These are phyloP conservation scores for Oryctes rhinoceros DNA, from an alignment of 1,140 invertebrate genomes.

Conservation along the genomic window DNA sequence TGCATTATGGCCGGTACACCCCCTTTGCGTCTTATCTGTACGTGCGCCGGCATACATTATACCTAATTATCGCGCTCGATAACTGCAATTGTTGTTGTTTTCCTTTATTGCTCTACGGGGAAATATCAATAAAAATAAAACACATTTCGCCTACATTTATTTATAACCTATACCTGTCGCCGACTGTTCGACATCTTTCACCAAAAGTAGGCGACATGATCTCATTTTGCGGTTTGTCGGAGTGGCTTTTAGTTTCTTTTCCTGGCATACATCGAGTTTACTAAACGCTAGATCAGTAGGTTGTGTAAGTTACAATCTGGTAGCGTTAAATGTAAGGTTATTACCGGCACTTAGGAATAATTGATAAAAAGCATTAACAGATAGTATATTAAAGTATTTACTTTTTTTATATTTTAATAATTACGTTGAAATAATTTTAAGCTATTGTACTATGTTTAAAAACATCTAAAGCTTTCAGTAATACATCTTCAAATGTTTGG, in stretches of 20 bases:
- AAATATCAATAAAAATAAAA: slow-evolving; percentile 42
- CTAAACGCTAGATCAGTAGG: not conserved
- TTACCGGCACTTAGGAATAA: not conserved
- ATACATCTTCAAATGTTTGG: too few species aligned
- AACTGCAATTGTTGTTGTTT: slow-evolving; percentile 44
- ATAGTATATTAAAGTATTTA: not conserved
- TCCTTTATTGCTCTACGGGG: slow-evolving; percentile 42
- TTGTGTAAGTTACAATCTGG: not conserved
- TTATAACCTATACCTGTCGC: slow-evolving; percentile 35
- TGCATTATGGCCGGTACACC: slow-evolving; percentile 46
- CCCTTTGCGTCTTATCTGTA: slow-evolving; percentile 34
- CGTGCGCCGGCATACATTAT: slow-evolving; percentile 46
- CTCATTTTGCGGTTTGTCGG: slow-evolving; percentile 22
- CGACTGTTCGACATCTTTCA: slow-evolving; percentile 34
- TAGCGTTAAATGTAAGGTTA: slow-evolving; percentile 4
- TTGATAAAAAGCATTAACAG: not conserved
- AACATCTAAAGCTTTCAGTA: too few species aligned
- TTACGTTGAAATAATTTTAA: not conserved
- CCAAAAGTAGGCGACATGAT: slow-evolving; percentile 35
- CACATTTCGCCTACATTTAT: slow-evolving; percentile 36
- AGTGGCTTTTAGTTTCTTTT: slow-evolving; percentile 12
- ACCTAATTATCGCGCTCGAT: slow-evolving; percentile 40
- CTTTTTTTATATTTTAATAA: too few species aligned
- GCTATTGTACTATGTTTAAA: too few species aligned
- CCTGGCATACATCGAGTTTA: not conserved